phyloP scores from a whole-genome alignment of 2,888 invertebrate species.

The Mimachlamys varia region DNA sequence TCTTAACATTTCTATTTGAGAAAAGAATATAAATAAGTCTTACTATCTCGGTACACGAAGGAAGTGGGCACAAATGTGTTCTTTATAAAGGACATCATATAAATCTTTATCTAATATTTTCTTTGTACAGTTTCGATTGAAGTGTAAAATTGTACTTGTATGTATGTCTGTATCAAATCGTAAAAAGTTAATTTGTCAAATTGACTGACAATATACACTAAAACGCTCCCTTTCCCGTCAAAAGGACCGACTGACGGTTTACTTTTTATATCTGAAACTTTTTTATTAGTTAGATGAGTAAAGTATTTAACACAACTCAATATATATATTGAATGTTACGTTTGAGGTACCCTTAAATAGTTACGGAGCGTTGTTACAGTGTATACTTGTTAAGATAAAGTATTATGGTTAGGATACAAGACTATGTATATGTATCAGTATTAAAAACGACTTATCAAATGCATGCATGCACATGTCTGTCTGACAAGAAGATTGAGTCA shows the following conservation, averaged over 20 bases:
- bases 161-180: not conserved
- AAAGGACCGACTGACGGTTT: not conserved
- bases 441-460: too few relatives aligned
- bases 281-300: too few relatives aligned
- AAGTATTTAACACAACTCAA: too few relatives aligned
- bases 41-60: not conserved
- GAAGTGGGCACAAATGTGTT: slow-evolving; percentile 3
- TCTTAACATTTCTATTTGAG: not conserved
- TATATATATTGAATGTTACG: too few relatives aligned
- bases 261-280: too few relatives aligned
- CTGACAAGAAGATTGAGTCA: too few relatives aligned
- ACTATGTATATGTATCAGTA: too few relatives aligned
- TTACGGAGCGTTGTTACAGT: too few relatives aligned
- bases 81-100: slow-evolving; percentile 3
- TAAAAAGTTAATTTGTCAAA: not conserved
- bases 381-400: too few relatives aligned
- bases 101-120: slow-evolving; percentile 11
- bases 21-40: not conserved
- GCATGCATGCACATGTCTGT: too few relatives aligned
- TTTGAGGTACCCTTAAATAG: too few relatives aligned
- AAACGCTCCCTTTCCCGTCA: not conserved
- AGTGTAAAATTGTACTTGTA: not conserved
- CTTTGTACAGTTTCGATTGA: not conserved
- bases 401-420: too few relatives aligned
- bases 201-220: not conserved